Evolutionary conservation across 2,888 invertebrate species (phyloP).

Genomic region (Osmoderma eremita): DNA sequence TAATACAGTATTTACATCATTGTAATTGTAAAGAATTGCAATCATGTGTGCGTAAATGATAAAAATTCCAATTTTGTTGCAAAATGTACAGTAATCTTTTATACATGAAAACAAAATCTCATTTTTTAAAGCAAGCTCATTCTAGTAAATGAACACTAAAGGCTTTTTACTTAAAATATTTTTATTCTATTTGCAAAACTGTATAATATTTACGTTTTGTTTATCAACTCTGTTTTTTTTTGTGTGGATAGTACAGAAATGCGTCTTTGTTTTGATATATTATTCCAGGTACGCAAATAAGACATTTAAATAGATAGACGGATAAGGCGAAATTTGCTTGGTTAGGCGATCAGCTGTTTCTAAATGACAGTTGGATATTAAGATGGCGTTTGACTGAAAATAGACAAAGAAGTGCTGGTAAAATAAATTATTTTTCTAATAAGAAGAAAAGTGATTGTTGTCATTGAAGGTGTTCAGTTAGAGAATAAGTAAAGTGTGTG

Average conservation of each 20-base stretch:
- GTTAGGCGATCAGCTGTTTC: constrained; percentile 59
- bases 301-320: constrained; percentile 35
- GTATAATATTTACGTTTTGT: no score
- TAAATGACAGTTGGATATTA: constrained; percentile 57
- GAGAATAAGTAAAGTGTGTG: constrained; percentile 46
- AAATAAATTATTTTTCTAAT: constrained; percentile 49
- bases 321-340: constrained; percentile 46
- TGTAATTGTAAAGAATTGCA: no score
- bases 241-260: constrained; percentile 38
- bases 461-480: constrained; percentile 40
- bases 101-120: no score
- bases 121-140: no score
- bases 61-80: no score
- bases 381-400: constrained; percentile 59
- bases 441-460: constrained; percentile 48
- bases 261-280: constrained; percentile 54
- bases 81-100: no score
- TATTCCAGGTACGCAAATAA: constrained; percentile 45
- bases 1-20: no score
- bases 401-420: constrained; percentile 58
- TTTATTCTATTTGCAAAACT: no score
- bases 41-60: no score
- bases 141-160: no score
- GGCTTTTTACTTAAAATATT: no score
- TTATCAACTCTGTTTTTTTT: constrained; percentile 2